Evolutionary conservation across 1,140 invertebrate genomes (phyloP).

Genomic region (Halyomorpha halys): DNA sequence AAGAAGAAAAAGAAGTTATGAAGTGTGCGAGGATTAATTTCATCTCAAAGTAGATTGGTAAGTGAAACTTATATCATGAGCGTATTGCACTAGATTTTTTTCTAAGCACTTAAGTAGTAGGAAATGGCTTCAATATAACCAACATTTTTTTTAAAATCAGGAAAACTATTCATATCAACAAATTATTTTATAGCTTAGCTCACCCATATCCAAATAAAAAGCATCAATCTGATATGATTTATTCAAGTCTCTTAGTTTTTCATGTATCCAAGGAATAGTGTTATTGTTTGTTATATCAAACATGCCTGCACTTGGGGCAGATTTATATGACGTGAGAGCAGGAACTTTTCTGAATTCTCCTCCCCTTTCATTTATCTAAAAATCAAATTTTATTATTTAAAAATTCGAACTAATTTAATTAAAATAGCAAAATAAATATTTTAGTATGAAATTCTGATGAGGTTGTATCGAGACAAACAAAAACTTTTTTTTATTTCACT

Average conservation of each 20-base stretch:
- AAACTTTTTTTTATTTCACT: too few species aligned
- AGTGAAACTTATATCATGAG: too few species aligned
- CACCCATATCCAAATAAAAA: conserved; percentile 76
- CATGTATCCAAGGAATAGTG: conserved; percentile 65
- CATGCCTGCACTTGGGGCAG: conserved; percentile 62
- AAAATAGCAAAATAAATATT: background rate
- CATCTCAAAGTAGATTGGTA: too few species aligned
- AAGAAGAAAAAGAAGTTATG: too few species aligned
- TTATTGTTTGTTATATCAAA: conserved; percentile 74
- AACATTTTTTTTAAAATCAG: too few species aligned
- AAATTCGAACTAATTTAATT: background rate
- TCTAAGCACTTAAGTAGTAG: too few species aligned
- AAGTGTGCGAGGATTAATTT: too few species aligned
- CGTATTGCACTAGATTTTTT: too few species aligned
- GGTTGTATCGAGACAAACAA: too few species aligned
- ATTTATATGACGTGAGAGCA: conserved; percentile 49
- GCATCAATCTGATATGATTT: conserved; percentile 71
- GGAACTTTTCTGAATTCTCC: conserved; percentile 30
- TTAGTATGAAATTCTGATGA: too few species aligned
- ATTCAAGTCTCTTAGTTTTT: conserved; percentile 58
- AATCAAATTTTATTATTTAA: background rate
- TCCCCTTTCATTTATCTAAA: conserved; percentile 28
- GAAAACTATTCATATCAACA: too few species aligned
- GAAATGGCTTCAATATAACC: too few species aligned
- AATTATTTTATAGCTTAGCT: background rate